phyloP scores from a whole-genome alignment of 2,113 vertebrate species.

The Willisornis vidua region DNA sequence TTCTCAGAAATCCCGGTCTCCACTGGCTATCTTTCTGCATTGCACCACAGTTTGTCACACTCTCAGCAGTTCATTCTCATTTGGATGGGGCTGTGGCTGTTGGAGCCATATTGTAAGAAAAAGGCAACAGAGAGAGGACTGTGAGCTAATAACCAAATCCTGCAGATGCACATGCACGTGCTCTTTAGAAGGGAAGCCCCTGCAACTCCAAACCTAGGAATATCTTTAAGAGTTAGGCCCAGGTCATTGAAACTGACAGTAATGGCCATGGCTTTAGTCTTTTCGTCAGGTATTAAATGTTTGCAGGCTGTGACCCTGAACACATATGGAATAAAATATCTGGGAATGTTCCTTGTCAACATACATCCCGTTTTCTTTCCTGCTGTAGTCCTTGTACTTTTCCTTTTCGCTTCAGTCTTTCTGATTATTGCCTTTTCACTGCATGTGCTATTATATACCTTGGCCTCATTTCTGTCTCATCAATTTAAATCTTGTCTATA shows the following conservation, averaged over 20 bases:
- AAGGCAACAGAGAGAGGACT: background rate
- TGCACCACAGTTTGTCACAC: background rate
- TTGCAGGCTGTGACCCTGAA: background rate
- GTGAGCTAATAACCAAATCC: background rate
- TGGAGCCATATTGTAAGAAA: background rate
- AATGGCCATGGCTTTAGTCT: background rate
- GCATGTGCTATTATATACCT: background rate
- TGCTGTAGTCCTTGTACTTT: background rate
- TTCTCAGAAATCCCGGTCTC: background rate
- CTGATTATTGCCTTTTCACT: background rate
- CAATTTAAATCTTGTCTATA: background rate
- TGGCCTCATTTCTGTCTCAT: background rate
- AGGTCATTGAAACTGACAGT: background rate
- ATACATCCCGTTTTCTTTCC: background rate
- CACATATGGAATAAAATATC: background rate
- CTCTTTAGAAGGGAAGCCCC: background rate
- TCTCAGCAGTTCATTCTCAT: background rate
- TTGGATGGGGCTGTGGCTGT: background rate
- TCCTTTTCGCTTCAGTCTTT: background rate
- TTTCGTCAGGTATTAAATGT: background rate
- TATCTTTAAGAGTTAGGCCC: background rate
- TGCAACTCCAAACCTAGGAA: background rate
- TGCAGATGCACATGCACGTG: background rate
- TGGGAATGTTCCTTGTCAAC: background rate
- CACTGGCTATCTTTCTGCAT: background rate